phyloP scores from a whole-genome alignment of 1,140 invertebrate genomes.

The Saccostrea glomerata region DNA sequence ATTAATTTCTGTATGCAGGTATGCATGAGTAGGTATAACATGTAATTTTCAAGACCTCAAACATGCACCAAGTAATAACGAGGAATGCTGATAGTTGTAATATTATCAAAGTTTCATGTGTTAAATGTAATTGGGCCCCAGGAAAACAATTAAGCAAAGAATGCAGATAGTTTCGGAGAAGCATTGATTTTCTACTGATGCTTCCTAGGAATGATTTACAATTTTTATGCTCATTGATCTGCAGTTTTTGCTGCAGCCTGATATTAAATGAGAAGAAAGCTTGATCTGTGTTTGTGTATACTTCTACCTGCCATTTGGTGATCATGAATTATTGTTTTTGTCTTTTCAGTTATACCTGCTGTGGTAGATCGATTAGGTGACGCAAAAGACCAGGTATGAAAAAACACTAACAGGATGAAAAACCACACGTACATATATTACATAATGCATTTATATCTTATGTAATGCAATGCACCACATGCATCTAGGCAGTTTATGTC shows the following conservation, averaged over 20 bases:
- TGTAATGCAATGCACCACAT: conserved; percentile 3
- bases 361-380: conserved; percentile 89
- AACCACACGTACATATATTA: not conserved
- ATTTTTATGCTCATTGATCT: conserved; percentile 24
- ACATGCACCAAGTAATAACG: too few relatives aligned
- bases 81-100: too few relatives aligned
- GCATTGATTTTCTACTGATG: conserved; percentile 12
- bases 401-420: not conserved
- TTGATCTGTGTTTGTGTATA: not conserved
- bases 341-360: conserved; percentile 86
- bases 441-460: not conserved
- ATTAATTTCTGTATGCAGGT: too few relatives aligned
- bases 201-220: not conserved
- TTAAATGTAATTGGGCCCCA: too few relatives aligned
- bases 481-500: not conserved
- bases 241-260: conserved; percentile 7
- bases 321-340: not conserved
- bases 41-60: too few relatives aligned
- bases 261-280: not conserved
- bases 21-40: too few relatives aligned
- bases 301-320: not conserved
- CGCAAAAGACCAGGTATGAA: conserved; percentile 78
- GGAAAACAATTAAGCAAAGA: not conserved
- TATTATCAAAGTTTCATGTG: too few relatives aligned
- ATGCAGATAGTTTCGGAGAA: not conserved